These are phyloP conservation scores for Phyllotis vaccarum DNA, from an alignment of 2,797 vertebrate species.

Conservation along the genomic window DNA sequence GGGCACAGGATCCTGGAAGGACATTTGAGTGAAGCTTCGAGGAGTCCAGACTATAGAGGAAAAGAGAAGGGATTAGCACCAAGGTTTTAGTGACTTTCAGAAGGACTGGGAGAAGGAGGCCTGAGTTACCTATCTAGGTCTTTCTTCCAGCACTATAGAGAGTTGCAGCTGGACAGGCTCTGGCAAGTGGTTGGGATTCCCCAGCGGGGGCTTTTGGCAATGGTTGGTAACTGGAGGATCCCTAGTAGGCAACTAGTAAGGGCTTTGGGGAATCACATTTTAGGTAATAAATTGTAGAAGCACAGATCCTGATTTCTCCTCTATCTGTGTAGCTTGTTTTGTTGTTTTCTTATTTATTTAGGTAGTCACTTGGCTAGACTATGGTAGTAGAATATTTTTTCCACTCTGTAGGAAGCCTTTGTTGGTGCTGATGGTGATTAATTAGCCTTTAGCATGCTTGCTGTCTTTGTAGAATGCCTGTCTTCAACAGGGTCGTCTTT, in stretches of 20 bases:
- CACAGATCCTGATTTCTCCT: background rate
- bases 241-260: background rate
- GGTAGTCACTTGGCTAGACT: background rate
- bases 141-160: background rate
- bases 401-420: background rate
- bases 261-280: background rate
- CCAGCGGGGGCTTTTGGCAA: background rate
- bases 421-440: background rate
- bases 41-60: background rate
- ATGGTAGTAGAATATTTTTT: background rate
- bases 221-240: background rate
- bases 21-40: background rate
- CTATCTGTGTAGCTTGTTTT: background rate
- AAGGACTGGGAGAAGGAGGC: background rate
- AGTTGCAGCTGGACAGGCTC: background rate
- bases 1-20: background rate
- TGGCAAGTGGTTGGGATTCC: background rate
- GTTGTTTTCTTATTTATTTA: constrained; percentile 11
- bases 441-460: background rate
- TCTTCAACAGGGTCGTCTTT: background rate
- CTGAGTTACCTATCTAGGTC: background rate
- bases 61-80: background rate
- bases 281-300: background rate
- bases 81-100: background rate
- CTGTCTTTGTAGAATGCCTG: background rate